phyloP scores from a whole-genome alignment of 2,797 vertebrate species.

The Babyrousa celebensis region DNA sequence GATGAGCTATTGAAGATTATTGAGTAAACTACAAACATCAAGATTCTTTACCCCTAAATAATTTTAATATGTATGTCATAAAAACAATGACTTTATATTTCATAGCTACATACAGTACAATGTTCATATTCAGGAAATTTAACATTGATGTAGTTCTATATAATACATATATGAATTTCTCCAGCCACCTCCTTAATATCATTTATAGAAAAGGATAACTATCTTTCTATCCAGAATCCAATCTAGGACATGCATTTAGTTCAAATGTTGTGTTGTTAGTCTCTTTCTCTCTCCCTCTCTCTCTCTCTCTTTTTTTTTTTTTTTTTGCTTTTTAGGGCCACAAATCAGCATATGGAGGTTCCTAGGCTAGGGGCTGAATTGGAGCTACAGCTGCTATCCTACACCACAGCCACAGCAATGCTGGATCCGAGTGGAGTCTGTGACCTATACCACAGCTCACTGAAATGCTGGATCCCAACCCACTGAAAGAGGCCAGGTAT shows the following conservation, averaged over 20 bases:
- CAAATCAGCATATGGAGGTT: too few species aligned
- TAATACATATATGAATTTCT: neutral
- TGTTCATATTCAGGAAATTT: constrained; percentile 15
- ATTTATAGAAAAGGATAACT: constrained; percentile 47
- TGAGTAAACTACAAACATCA: neutral
- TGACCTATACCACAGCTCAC: too few species aligned
- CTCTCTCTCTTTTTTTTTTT: too few species aligned
- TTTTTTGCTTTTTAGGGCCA: too few species aligned
- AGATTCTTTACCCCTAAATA: neutral
- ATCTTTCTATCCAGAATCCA: constrained; percentile 37
- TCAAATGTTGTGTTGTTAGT: neutral
- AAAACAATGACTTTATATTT: constrained; percentile 6
- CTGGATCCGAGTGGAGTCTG: too few species aligned
- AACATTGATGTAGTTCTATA: neutral
- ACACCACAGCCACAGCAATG: too few species aligned
- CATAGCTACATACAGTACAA: neutral
- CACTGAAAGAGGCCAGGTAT: too few species aligned
- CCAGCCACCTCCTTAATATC: neutral
- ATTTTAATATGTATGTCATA: neutral
- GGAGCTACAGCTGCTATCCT: too few species aligned
- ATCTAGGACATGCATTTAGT: neutral
- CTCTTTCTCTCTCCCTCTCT: neutral
- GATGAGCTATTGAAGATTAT: constrained; percentile 4
- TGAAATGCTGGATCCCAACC: too few species aligned
- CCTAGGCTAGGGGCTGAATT: too few species aligned